Conservation (phyloP, 1,140 invertebrate genomes). For the Halesus radiatus region DNA sequence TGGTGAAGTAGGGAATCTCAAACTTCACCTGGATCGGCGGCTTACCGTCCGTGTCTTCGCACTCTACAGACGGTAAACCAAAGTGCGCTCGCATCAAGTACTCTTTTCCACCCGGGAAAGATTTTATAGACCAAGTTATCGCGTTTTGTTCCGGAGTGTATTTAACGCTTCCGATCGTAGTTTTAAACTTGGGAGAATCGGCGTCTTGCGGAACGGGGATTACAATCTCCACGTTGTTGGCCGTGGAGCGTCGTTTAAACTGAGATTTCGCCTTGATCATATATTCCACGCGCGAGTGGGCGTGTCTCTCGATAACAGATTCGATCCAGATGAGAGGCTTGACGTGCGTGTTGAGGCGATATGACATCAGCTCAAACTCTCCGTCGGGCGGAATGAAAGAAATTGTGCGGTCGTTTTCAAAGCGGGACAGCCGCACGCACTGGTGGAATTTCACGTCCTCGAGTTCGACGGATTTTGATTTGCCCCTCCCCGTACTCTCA, state of each 20-base stretch:
- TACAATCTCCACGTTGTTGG: slow-evolving; percentile 99
- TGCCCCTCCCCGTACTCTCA: slow-evolving; percentile 97
- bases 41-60: slow-evolving; percentile 96
- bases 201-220: slow-evolving; percentile 99
- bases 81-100: slow-evolving; percentile 99
- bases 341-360: slow-evolving; percentile 96
- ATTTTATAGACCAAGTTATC: slow-evolving; percentile 99
- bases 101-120: slow-evolving; percentile 99
- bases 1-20: slow-evolving; percentile 99
- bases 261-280: slow-evolving; percentile 99
- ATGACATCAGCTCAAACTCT: slow-evolving; percentile 99
- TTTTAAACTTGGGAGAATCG: slow-evolving; percentile 99
- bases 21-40: slow-evolving; percentile 99
- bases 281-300: slow-evolving; percentile 97
- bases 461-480: slow-evolving; percentile 98
- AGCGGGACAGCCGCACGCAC: slow-evolving; percentile 96
- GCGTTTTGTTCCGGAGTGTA: slow-evolving; percentile 98
- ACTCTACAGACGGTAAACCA: slow-evolving; percentile 96
- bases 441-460: slow-evolving; percentile 99
- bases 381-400: slow-evolving; percentile 99
- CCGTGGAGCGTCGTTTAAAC: slow-evolving; percentile 97
- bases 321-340: slow-evolving; percentile 99
- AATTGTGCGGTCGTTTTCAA: slow-evolving; percentile 99
- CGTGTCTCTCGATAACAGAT: slow-evolving; percentile 98
- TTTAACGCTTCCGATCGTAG: slow-evolving; percentile 97